A percentile compares a stretch with the other conserved stretches of the same genome.
These are phyloP conservation scores for Alfaro cultratus DNA, from an alignment of 2,797 vertebrate species.

Conservation along the genomic window DNA sequence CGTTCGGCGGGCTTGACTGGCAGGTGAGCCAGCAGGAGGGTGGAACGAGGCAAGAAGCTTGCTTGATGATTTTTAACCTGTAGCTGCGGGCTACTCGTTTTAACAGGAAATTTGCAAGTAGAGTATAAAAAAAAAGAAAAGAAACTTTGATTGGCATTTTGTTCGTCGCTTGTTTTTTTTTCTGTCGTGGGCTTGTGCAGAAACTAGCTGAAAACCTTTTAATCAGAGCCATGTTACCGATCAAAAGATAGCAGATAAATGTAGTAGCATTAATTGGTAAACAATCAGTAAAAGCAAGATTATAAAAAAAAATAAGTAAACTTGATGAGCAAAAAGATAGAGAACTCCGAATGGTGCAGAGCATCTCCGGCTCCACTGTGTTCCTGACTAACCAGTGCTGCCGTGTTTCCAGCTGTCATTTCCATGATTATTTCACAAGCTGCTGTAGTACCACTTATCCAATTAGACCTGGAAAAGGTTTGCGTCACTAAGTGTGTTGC, in stretches of 20 bases:
- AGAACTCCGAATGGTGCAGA: not conserved
- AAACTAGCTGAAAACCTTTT: not conserved
- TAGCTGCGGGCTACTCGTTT: slow-evolving; percentile 16
- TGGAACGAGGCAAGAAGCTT: slow-evolving; percentile 2
- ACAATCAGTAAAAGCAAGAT: not conserved
- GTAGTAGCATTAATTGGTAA: not conserved
- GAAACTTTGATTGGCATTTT: slow-evolving; percentile 37
- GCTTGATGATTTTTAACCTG: slow-evolving; percentile 38
- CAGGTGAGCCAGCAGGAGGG: slow-evolving; percentile 53
- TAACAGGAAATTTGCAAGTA: slow-evolving; percentile 11
- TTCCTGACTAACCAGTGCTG: not conserved
- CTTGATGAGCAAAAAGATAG: not conserved
- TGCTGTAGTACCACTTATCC: not conserved
- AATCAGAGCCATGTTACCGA: not conserved
- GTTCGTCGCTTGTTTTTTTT: slow-evolving; percentile 7
- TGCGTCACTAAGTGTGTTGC: not conserved
- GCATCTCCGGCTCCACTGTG: not conserved
- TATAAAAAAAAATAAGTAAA: not conserved
- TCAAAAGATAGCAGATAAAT: not conserved
- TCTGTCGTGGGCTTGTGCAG: not conserved
- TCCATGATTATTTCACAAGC: slow-evolving; percentile 5
- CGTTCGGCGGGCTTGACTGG: slow-evolving; percentile 50
- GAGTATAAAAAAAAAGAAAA: not conserved
- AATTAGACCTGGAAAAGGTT: not conserved
- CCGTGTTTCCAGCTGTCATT: not conserved